phyloP scores from a whole-genome alignment of 2,113 vertebrate genomes.

The Phasianus colchicus region DNA sequence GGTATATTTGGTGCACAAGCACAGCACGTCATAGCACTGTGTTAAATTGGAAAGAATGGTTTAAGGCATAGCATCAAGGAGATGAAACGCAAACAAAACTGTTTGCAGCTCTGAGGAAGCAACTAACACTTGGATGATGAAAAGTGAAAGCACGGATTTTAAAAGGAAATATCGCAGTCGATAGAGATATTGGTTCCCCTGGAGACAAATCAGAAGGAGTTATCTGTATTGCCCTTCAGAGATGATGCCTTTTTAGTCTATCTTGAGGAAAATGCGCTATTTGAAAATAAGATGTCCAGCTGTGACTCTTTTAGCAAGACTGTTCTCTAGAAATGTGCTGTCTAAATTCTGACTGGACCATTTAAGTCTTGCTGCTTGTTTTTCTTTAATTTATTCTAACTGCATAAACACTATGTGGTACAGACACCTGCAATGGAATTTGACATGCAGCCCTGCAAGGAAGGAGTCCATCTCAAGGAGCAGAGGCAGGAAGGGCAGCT shows the following conservation, averaged over 20 bases:
- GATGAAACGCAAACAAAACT: background rate
- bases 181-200: background rate
- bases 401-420: background rate
- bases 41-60: background rate
- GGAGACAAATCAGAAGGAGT: constrained; percentile 8
- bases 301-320: background rate
- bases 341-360: background rate
- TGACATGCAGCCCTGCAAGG: background rate
- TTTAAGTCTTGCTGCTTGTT: background rate
- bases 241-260: background rate
- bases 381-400: background rate
- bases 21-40: background rate
- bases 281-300: background rate
- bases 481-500: background rate
- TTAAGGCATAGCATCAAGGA: background rate
- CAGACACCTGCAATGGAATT: rapidly evolving
- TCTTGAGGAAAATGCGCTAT: background rate
- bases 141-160: background rate
- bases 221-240: background rate
- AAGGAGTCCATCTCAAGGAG: background rate
- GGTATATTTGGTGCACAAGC: background rate
- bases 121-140: background rate
- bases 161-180: background rate
- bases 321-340: background rate
- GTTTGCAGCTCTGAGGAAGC: background rate